These are phyloP conservation scores for Zaprionus ornatus DNA, from an alignment of 1,140 invertebrate species.

Conservation along the genomic window DNA sequence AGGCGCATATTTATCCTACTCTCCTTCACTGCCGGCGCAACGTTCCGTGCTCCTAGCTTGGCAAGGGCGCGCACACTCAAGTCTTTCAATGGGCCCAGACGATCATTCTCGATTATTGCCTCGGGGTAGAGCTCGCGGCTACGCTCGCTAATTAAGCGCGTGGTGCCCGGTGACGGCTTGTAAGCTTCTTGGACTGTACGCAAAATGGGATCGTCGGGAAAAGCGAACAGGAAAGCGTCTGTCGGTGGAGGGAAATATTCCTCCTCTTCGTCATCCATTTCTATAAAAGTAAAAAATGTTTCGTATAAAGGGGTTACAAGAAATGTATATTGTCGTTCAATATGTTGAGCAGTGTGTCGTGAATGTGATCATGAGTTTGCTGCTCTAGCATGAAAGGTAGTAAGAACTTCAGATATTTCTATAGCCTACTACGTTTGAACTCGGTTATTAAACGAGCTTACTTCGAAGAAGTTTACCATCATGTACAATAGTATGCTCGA, in stretches of 20 bases:
- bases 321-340: background rate
- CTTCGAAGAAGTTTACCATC: too few species aligned
- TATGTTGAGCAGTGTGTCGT: background rate
- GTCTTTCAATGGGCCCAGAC: slow-evolving; percentile 59
- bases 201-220: background rate
- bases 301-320: background rate
- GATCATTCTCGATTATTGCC: slow-evolving; percentile 49
- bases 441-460: background rate
- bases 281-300: background rate
- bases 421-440: background rate
- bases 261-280: background rate
- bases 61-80: slow-evolving; percentile 59
- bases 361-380: background rate
- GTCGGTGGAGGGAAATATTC: background rate
- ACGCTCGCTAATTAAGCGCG: slow-evolving; percentile 42
- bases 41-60: slow-evolving; percentile 22
- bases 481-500: too few species aligned
- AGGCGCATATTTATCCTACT: slow-evolving; percentile 56
- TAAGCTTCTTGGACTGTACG: slow-evolving; percentile 47
- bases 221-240: background rate
- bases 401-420: background rate
- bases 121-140: slow-evolving; percentile 57
- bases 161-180: slow-evolving; percentile 31
- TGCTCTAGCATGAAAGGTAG: background rate
- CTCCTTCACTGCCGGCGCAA: slow-evolving; percentile 20